Evolutionary conservation across 2,888 invertebrate species (phyloP).

Genomic region (Noctua janthina): DNA sequence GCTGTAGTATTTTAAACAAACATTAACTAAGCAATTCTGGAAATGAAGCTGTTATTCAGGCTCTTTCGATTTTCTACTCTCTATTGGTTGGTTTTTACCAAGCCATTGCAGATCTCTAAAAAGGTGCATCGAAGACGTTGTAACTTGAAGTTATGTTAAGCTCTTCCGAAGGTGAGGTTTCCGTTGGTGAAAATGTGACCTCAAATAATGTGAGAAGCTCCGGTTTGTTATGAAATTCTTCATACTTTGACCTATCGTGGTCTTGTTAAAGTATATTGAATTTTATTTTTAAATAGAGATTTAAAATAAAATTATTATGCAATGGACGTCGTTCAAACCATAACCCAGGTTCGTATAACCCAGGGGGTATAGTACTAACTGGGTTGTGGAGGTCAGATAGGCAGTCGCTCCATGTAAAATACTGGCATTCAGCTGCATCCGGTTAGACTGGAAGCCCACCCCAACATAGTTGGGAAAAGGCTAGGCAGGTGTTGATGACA

Average conservation of each 20-base stretch:
- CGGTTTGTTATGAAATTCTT: slow-evolving; percentile 19
- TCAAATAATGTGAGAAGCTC: slow-evolving; percentile 30
- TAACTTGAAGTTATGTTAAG: slow-evolving; percentile 46
- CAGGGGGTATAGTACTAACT: too few species aligned
- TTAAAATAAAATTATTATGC: neutral
- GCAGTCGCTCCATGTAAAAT: too few species aligned
- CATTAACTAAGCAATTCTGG: neutral
- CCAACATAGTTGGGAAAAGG: too few species aligned
- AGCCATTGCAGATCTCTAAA: slow-evolving; percentile 12
- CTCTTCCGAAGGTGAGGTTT: slow-evolving; percentile 57
- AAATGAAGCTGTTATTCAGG: neutral
- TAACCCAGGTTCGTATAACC: too few species aligned
- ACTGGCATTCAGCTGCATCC: too few species aligned
- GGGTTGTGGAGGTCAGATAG: too few species aligned
- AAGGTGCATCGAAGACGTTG: slow-evolving; percentile 9
- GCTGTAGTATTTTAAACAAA: too few species aligned
- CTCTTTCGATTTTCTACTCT: neutral
- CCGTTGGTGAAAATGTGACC: slow-evolving; percentile 47
- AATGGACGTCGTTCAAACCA: neutral
- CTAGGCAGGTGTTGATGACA: too few species aligned
- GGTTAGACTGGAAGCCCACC: too few species aligned
- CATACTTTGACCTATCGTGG: slow-evolving; percentile 17
- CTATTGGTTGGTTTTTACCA: neutral
- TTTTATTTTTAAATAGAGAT: neutral
- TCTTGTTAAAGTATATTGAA: slow-evolving; percentile 1